phyloP scores from a whole-genome alignment of 2,797 vertebrate species.

The Micropoecilia bifurca region DNA sequence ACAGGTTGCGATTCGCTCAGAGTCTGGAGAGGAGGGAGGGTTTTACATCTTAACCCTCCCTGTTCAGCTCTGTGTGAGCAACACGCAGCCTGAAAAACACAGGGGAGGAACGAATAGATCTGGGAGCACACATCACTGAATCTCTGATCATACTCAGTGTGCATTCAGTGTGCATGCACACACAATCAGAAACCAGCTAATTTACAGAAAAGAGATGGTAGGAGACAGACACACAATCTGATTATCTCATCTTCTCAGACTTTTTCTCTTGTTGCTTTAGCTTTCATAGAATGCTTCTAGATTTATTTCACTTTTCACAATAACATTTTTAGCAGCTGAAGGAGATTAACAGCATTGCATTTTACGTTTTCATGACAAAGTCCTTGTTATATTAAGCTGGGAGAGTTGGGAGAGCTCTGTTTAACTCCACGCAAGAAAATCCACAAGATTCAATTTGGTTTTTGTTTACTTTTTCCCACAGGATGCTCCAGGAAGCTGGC shows the following conservation, averaged over 20 bases:
- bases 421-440: neutral
- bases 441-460: too few species aligned
- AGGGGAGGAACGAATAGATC: slow-evolving; percentile 29
- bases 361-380: neutral
- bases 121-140: slow-evolving; percentile 42
- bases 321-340: neutral
- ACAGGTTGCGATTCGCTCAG: slow-evolving; percentile 30
- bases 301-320: neutral
- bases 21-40: slow-evolving; percentile 43
- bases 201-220: slow-evolving; percentile 40
- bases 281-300: slow-evolving; percentile 8
- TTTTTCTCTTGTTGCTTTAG: slow-evolving; percentile 56
- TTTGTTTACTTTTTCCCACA: neutral
- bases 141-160: slow-evolving; percentile 32
- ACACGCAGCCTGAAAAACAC: slow-evolving; percentile 21
- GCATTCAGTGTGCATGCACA: slow-evolving; percentile 17
- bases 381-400: neutral
- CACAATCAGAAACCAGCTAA: neutral
- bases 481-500: neutral
- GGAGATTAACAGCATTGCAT: neutral
- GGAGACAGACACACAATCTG: slow-evolving; percentile 48
- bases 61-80: slow-evolving; percentile 27
- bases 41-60: slow-evolving; percentile 48
- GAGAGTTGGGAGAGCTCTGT: neutral
- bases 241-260: slow-evolving; percentile 42